These are phyloP conservation scores for Crotalus horridus DNA, from an alignment of 2,113 vertebrate species.

Conservation along the genomic window DNA sequence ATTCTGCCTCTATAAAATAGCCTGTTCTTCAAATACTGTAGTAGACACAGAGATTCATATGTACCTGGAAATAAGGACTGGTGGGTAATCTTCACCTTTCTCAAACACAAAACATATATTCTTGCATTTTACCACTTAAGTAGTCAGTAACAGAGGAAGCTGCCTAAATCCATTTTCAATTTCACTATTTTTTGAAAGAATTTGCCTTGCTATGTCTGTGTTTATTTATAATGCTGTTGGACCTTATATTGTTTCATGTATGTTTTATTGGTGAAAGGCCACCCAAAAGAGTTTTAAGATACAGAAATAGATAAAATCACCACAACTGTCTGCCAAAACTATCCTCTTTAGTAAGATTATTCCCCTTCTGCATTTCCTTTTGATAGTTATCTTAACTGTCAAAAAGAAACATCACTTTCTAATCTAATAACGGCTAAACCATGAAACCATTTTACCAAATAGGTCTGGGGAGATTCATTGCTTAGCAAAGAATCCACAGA, in stretches of 20 bases:
- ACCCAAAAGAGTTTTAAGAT: background rate
- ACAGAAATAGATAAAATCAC: no score
- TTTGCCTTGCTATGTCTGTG: no score
- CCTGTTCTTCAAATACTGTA: background rate
- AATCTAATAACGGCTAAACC: background rate
- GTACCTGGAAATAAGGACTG: no score
- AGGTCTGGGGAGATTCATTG: background rate
- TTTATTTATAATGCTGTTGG: background rate
- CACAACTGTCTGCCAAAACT: background rate
- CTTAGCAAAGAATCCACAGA: background rate
- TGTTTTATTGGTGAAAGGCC: background rate
- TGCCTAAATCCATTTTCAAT: no score
- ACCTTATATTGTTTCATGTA: background rate
- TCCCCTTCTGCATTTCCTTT: background rate
- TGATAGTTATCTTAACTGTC: background rate
- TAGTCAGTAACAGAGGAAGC: no score
- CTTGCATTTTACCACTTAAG: no score
- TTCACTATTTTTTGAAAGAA: no score
- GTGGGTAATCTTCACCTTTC: no score
- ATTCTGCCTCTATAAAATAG: background rate
- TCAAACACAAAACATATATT: no score
- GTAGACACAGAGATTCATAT: background rate
- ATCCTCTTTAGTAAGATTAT: background rate
- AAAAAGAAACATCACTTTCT: background rate
- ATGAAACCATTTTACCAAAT: background rate